phyloP scores from a whole-genome alignment of 2,113 vertebrate species.

The Dipodomys ordii region DNA sequence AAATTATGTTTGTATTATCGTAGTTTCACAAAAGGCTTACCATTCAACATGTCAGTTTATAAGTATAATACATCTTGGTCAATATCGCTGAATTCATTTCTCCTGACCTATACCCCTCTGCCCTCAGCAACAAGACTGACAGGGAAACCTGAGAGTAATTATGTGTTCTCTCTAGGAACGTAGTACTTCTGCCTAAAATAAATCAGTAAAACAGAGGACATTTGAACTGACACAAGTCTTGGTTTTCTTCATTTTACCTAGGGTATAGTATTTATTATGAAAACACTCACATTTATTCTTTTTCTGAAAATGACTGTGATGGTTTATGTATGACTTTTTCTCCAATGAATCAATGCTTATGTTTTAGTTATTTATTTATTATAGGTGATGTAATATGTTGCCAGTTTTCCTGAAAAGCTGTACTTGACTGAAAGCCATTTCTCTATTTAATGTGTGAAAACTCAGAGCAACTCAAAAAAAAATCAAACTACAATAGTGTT shows the following conservation, averaged over 20 bases:
- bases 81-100: neutral
- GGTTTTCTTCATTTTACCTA: neutral
- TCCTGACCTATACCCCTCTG: too few species aligned
- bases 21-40: too few species aligned
- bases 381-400: neutral
- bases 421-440: neutral
- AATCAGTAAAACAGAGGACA: neutral
- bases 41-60: too few species aligned
- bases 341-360: neutral
- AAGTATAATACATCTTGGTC: too few species aligned
- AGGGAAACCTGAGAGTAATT: neutral
- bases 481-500: neutral
- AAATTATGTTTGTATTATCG: too few species aligned
- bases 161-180: neutral
- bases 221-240: neutral
- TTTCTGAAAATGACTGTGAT: neutral
- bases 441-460: neutral
- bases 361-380: conserved; percentile 26
- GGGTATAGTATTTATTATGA: neutral
- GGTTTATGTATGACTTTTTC: neutral
- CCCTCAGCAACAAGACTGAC: neutral
- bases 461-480: neutral
- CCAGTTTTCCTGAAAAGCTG: conserved; percentile 13
- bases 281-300: neutral
- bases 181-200: neutral